Evolutionary conservation across 2,888 invertebrate species (phyloP).

Genomic region (Pachymerium ferrugineum): DNA sequence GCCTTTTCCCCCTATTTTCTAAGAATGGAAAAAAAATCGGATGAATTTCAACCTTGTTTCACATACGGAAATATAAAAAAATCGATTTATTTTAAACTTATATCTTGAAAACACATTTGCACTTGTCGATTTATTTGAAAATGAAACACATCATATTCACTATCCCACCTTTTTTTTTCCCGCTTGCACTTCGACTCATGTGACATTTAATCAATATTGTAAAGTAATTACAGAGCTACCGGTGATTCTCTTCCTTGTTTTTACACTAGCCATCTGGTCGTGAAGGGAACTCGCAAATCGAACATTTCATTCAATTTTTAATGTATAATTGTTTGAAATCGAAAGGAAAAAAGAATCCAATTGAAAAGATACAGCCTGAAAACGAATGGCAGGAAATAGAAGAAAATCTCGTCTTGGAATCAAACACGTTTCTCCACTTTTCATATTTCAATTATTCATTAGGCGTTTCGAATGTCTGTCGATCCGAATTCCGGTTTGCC

Average conservation of each 20-base stretch:
- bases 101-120: not conserved
- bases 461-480: not conserved
- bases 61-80: not conserved
- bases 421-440: conserved; percentile 22
- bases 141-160: not conserved
- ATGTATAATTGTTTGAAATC: not conserved
- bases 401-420: conserved; percentile 7
- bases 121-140: not conserved
- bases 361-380: conserved; percentile 4
- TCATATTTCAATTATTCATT: conserved; percentile 2
- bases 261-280: not conserved
- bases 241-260: conserved; percentile 27
- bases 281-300: not conserved
- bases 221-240: conserved; percentile 27
- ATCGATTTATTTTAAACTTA: not conserved
- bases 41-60: not conserved
- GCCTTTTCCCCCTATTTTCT: not conserved
- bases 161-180: not conserved
- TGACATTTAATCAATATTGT: conserved; percentile 1
- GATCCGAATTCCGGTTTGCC: not conserved
- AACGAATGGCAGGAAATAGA: not conserved
- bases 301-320: conserved; percentile 11
- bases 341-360: not conserved
- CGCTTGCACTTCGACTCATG: not conserved
- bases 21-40: not conserved